Conservation (phyloP, 2,888 invertebrate species). For the Coelogynopora nodosa region DNA sequence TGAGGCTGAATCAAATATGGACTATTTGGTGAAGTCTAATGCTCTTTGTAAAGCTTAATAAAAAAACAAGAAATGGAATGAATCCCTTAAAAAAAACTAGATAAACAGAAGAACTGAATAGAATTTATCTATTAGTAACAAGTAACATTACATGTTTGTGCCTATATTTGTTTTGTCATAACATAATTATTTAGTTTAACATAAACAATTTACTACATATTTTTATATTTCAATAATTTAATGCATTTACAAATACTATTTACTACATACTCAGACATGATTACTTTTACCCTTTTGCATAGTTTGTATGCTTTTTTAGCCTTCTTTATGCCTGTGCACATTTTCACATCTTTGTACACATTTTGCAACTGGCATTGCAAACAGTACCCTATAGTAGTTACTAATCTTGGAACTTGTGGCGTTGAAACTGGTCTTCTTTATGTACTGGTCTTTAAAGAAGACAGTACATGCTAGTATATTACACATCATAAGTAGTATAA, state of each 20-base stretch:
- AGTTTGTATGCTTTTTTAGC: too few species aligned
- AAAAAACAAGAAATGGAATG: background rate
- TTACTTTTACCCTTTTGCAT: too few species aligned
- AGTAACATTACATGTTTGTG: background rate
- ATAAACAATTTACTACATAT: background rate
- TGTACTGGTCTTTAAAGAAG: background rate
- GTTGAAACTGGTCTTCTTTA: background rate
- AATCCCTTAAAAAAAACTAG: background rate
- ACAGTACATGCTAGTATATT: background rate
- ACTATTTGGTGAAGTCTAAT: background rate
- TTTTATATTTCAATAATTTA: background rate
- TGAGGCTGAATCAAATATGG: slow-evolving; percentile 19
- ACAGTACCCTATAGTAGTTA: background rate
- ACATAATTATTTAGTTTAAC: background rate
- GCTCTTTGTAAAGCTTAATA: background rate
- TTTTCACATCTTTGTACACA: too few species aligned
- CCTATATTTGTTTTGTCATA: background rate
- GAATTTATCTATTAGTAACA: background rate
- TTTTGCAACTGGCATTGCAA: background rate
- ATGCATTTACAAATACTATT: background rate
- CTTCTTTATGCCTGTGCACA: too few species aligned
- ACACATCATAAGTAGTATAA: background rate
- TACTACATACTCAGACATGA: too few species aligned
- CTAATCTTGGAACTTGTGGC: background rate
- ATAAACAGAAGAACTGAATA: background rate